Conservation (phyloP, 2,797 vertebrate species). For the Anguilla megastoma region DNA sequence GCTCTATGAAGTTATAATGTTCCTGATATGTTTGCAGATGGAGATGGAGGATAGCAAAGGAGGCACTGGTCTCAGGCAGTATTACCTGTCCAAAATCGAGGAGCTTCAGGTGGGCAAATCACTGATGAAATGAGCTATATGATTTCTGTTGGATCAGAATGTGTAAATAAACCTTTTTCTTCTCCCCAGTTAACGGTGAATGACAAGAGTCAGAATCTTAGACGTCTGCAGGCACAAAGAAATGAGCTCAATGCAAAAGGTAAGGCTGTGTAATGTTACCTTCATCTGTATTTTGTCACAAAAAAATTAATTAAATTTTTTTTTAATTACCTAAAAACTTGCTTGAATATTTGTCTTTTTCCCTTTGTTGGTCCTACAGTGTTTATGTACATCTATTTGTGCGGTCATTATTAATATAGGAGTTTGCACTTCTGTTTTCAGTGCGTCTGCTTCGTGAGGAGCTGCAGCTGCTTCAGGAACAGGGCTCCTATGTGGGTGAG, state of each 20-base stretch:
- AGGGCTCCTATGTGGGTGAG: constrained; percentile 97
- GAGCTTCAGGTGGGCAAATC: constrained; percentile 85
- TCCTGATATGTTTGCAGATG: constrained; percentile 74
- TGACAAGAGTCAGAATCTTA: constrained; percentile 95
- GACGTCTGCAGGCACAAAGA: constrained; percentile 92
- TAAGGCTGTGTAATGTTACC: constrained; percentile 47
- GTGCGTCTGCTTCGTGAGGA: constrained; percentile 94
- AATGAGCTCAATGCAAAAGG: constrained; percentile 98
- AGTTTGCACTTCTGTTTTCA: constrained; percentile 47
- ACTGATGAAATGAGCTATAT: background rate
- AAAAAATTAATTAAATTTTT: no score
- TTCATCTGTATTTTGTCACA: background rate
- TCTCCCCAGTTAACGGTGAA: constrained; percentile 88
- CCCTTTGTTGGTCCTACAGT: background rate
- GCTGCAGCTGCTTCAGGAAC: constrained; percentile 94
- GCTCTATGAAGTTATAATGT: background rate
- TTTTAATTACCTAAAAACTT: background rate
- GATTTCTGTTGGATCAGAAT: background rate
- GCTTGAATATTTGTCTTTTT: background rate
- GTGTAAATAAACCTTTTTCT: background rate
- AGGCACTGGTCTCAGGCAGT: constrained; percentile 90
- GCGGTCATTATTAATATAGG: background rate
- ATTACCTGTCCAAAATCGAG: constrained; percentile 97
- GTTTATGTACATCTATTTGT: background rate
- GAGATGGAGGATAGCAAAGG: constrained; percentile 93